Evolutionary conservation across 1,140 invertebrate genomes (phyloP), one percentile per base, ranked within the genome.

Genomic region (Diachasma alloeum): DNA sequence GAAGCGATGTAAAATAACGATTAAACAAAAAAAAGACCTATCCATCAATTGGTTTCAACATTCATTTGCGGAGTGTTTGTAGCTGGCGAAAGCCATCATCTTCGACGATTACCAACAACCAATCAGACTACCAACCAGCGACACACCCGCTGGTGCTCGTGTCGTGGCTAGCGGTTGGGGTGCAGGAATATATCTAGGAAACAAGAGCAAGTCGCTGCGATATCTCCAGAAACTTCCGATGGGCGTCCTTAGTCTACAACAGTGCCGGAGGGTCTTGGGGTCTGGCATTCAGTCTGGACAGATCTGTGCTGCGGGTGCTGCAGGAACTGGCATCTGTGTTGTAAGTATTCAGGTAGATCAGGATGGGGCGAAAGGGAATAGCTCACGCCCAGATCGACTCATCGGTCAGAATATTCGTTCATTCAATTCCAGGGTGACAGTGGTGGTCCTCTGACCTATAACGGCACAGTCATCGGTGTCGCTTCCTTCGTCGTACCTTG

Each of bases 401-500:
- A n/a, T n/a, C n/a, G n/a, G 36, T 37, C 36, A 37, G 36, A 37
- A 42, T 42, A 4, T 42, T 42, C 39, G 1, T 13, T 10, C 9
- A n/a, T n/a, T 31, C 39, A 11, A 63, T 31, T 78, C 13, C 53
- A 85, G 84, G 84, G 82, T 48, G 80, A 82, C 67, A 81, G 81
- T 39, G 82, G 82, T 39, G 79, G 81, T 37, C 80, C 82, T 0
- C 66, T 86, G 46, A 78, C 78, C 26, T 76, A 74, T 11, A 44
- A 78, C 17, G 74, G 72, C 22, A 42, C 85, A 48, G 69, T 91
- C 6, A 80, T 85, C 4, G 91, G 93, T 8, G 85, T 94, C 1
- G 91, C 92, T 1, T 93, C 92, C 2, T 93, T 92, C 92, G 93
- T 93, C 2, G 87, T 91, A 11, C 91, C 91, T 0, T 76, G 75